These are phyloP conservation scores for Liasis olivaceus DNA, from an alignment of 2,797 vertebrate species.

Conservation along the genomic window DNA sequence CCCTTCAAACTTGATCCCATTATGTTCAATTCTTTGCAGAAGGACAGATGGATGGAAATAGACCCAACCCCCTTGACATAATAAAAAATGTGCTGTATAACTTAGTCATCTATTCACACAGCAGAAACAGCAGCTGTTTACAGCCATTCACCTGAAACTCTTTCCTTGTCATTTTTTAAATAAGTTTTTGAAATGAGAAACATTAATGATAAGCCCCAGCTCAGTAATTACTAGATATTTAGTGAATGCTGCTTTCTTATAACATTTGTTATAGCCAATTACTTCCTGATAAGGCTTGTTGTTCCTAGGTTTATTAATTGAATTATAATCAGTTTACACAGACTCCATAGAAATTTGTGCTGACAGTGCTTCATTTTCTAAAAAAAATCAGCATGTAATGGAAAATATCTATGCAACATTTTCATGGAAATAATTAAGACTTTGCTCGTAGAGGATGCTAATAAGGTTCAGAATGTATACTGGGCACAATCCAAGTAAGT, in stretches of 20 bases:
- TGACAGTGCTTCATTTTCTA: slow-evolving; percentile 22
- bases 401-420: slow-evolving; percentile 6
- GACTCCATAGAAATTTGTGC: slow-evolving; percentile 1
- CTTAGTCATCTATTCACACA: not conserved
- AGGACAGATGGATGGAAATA: not conserved
- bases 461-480: slow-evolving; percentile 8
- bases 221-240: slow-evolving; percentile 27
- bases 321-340: slow-evolving; percentile 40
- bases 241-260: slow-evolving; percentile 23
- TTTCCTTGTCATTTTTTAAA: slow-evolving; percentile 13
- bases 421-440: slow-evolving; percentile 17
- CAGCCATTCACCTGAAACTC: not conserved
- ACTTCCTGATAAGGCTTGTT: slow-evolving; percentile 25
- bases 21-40: not conserved
- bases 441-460: not conserved
- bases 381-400: not conserved
- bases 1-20: not conserved
- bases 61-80: not conserved
- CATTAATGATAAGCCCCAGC: slow-evolving; percentile 4
- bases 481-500: not conserved
- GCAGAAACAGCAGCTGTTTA: not conserved
- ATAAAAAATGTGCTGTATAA: not conserved
- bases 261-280: slow-evolving; percentile 40
- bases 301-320: slow-evolving; percentile 37
- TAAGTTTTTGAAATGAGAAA: slow-evolving; percentile 25